Evolutionary conservation across 2,888 invertebrate species (phyloP).

Genomic region (Thera obeliscata): DNA sequence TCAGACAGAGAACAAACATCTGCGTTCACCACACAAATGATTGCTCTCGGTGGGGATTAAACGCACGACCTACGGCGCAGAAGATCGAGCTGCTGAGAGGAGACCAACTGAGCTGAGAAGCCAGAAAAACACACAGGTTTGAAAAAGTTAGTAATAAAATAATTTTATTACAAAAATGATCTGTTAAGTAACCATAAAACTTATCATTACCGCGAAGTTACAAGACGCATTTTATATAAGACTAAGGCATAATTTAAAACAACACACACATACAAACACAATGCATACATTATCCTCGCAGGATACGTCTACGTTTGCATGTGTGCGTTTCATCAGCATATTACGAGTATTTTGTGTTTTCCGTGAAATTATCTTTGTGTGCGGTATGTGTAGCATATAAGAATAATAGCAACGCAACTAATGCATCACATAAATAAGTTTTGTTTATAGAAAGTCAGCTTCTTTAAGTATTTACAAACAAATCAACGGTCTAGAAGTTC

Average conservation of each 20-base stretch:
- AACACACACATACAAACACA: slow-evolving; percentile 17
- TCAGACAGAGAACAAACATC: no score
- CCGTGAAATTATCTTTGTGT: slow-evolving; percentile 45
- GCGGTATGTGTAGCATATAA: slow-evolving; percentile 6
- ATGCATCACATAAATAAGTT: slow-evolving; percentile 15
- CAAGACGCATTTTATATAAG: slow-evolving; percentile 48
- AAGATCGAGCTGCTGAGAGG: no score
- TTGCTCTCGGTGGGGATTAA: no score
- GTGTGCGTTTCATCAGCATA: slow-evolving; percentile 40
- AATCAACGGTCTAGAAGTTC: slow-evolving; percentile 40
- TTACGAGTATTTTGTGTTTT: slow-evolving; percentile 32
- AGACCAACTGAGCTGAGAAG: no score
- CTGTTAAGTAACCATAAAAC: not conserved
- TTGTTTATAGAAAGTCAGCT: slow-evolving; percentile 19
- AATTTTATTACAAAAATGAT: no score
- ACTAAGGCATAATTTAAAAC: slow-evolving; percentile 24
- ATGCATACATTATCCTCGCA: slow-evolving; percentile 34
- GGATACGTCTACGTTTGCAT: slow-evolving; percentile 32
- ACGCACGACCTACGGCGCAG: no score
- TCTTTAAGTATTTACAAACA: slow-evolving; percentile 37
- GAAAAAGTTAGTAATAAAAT: no score
- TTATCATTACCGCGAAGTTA: slow-evolving; percentile 43
- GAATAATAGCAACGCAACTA: not conserved
- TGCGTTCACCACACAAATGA: no score
- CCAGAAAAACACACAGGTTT: no score